A percentile compares a stretch with the other conserved stretches of the same genome.
phyloP scores from a whole-genome alignment of 2,888 invertebrate species.

The Ypsolopha sequella region DNA sequence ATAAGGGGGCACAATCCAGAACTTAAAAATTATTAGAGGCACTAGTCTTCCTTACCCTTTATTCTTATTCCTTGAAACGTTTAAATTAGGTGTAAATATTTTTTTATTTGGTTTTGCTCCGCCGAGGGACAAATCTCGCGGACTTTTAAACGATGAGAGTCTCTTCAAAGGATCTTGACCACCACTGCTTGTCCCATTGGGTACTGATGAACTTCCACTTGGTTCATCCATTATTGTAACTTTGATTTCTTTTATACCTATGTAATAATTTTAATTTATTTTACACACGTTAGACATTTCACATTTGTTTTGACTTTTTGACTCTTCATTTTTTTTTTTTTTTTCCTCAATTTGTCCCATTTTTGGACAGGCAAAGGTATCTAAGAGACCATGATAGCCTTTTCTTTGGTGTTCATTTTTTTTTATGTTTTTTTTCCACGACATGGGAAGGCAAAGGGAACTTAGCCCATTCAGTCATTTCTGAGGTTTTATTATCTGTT shows the following conservation, averaged over 20 bases:
- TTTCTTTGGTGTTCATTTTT: too few species aligned
- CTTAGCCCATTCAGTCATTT: too few species aligned
- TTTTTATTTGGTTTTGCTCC: conserved; percentile 64
- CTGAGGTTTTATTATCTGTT: too few species aligned
- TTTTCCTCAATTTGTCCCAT: too few species aligned
- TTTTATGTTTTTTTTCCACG: too few species aligned
- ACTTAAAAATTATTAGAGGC: too few species aligned
- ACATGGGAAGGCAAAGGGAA: too few species aligned
- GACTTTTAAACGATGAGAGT: conserved; percentile 63
- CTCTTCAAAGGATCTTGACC: conserved; percentile 43
- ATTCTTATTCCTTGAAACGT: conserved; percentile 72
- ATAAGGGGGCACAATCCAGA: too few species aligned
- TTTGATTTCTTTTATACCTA: neutral
- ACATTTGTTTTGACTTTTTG: too few species aligned
- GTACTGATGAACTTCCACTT: conserved; percentile 32
- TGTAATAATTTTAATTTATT: neutral
- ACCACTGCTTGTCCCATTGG: conserved; percentile 29
- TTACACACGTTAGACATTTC: neutral
- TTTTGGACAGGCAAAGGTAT: too few species aligned
- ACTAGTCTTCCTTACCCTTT: conserved; percentile 41
- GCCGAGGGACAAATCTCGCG: conserved; percentile 70
- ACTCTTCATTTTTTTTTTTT: too few species aligned
- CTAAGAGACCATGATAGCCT: too few species aligned
- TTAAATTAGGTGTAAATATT: conserved; percentile 72
- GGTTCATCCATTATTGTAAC: conserved; percentile 16